Conservation (phyloP, 2,113 vertebrate genomes). For the Phalacrocorax aristotelis region DNA sequence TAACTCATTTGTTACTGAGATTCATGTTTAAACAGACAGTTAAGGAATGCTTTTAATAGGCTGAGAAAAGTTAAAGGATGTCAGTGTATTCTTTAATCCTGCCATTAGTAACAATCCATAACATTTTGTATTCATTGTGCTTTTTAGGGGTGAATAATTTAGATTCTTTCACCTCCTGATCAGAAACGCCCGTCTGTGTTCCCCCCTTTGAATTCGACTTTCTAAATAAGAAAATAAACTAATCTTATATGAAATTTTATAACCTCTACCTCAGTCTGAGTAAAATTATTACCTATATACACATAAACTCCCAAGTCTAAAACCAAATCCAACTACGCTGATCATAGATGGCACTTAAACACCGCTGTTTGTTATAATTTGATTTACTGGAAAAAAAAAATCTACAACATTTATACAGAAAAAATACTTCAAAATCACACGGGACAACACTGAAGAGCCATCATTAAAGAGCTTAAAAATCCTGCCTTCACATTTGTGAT, state of each 20-base stretch:
- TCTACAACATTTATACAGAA: not conserved
- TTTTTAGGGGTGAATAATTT: slow-evolving; percentile 18
- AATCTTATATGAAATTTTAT: not conserved
- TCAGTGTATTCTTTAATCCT: slow-evolving; percentile 11
- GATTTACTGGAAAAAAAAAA: not conserved
- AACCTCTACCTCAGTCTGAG: not conserved
- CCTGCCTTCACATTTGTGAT: not conserved
- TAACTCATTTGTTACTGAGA: slow-evolving; percentile 39
- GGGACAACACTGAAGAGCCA: not conserved
- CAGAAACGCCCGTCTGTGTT: not conserved
- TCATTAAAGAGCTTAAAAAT: not conserved
- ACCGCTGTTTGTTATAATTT: not conserved
- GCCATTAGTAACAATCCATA: not conserved
- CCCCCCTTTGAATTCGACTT: not conserved
- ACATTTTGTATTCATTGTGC: slow-evolving; percentile 9
- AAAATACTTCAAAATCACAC: not conserved
- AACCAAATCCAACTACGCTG: not conserved
- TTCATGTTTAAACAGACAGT: slow-evolving; percentile 22
- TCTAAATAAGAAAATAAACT: slow-evolving; percentile 15
- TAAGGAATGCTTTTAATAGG: slow-evolving; percentile 25
- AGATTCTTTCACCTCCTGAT: not conserved
- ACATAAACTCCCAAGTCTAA: not conserved
- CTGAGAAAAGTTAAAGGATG: slow-evolving; percentile 32
- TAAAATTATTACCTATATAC: not conserved
- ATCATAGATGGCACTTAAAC: not conserved